Conservation (phyloP, 1,140 invertebrate species). For the Solen grandis region DNA sequence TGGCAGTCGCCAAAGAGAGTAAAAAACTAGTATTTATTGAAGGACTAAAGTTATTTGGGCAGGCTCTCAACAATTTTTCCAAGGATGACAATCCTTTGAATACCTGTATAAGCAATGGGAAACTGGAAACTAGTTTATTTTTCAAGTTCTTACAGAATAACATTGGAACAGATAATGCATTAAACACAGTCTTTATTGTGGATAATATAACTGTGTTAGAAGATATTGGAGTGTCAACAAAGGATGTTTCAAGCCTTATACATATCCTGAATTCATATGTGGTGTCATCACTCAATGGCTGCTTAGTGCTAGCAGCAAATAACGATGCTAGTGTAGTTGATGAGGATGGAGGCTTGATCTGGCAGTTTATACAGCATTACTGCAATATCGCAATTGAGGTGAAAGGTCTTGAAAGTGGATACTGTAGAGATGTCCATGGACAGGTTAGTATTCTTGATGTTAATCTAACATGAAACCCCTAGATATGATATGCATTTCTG, state of each 20-base stretch:
- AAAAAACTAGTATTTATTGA: constrained; percentile 65
- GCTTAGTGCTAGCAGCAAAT: constrained; percentile 47
- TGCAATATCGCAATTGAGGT: constrained; percentile 57
- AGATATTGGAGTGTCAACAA: constrained; percentile 54
- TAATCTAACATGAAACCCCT: background rate
- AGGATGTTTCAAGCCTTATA: constrained; percentile 53
- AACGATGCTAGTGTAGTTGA: constrained; percentile 55
- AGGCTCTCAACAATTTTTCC: constrained; percentile 25
- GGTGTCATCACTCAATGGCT: constrained; percentile 21
- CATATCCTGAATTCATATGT: constrained; percentile 48
- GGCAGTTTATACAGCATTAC: constrained; percentile 54
- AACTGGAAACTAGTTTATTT: background rate
- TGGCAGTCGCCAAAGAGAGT: constrained; percentile 54
- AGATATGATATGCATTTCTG: too few relatives aligned
- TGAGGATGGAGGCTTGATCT: constrained; percentile 51
- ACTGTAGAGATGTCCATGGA: constrained; percentile 73
- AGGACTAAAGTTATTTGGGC: constrained; percentile 60
- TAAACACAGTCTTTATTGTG: constrained; percentile 59
- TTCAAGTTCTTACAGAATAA: background rate
- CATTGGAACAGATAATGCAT: background rate
- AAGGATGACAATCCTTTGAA: constrained; percentile 15
- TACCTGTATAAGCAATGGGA: background rate
- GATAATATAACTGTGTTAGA: constrained; percentile 65
- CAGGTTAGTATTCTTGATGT: constrained; percentile 52
- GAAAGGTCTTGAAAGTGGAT: constrained; percentile 62